Evolutionary conservation across 2,797 vertebrate species (phyloP).

Genomic region (Myotis pilosus): DNA sequence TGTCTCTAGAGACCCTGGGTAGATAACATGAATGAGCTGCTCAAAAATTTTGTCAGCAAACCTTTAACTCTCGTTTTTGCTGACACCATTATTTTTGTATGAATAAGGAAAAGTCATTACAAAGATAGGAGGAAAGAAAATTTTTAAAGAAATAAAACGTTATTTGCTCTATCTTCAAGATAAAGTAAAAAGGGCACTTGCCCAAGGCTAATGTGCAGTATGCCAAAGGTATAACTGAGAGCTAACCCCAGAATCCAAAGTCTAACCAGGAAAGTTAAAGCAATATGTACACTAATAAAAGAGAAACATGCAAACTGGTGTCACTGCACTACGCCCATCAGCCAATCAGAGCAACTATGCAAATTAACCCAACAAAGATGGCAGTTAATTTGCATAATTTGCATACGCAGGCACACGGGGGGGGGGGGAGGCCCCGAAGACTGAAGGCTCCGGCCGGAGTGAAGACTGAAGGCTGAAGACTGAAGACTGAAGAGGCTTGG

Average conservation of each 20-base stretch:
- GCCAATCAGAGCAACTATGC: too few species aligned
- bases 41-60: constrained; percentile 37
- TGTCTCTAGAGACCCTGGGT: neutral
- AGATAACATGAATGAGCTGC: constrained; percentile 4
- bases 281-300: neutral
- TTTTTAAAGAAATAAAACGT: constrained; percentile 21
- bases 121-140: neutral
- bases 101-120: neutral
- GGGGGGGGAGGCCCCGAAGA: too few species aligned
- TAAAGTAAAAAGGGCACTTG: neutral
- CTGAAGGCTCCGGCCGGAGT: too few species aligned
- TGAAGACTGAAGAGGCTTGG: too few species aligned
- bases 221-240: neutral
- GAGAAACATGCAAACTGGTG: too few species aligned
- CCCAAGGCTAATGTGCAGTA: neutral
- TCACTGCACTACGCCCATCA: too few species aligned
- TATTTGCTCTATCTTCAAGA: constrained; percentile 11
- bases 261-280: constrained; percentile 46
- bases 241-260: constrained; percentile 3
- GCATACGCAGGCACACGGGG: too few species aligned
- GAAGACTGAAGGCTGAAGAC: too few species aligned
- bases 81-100: constrained; percentile 6
- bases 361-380: too few species aligned
- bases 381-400: too few species aligned
- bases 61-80: constrained; percentile 38